A percentile compares a stretch with the other conserved stretches of the same genome.
These are phyloP conservation scores for Hipposideros armiger DNA, from an alignment of 2,113 vertebrate genomes.

Conservation along the genomic window DNA sequence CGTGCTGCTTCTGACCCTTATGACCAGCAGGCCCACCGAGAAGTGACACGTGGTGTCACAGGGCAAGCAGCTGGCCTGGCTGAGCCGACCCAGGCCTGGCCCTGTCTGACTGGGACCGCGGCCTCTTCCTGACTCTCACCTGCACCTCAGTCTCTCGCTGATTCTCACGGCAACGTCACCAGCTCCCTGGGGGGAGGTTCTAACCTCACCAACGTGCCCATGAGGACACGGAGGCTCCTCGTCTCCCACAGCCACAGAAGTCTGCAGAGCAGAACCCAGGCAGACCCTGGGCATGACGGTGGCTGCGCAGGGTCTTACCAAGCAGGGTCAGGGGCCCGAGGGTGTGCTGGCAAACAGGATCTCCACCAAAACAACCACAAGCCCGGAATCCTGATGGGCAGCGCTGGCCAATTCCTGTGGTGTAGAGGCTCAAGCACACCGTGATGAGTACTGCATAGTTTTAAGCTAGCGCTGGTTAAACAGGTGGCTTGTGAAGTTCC, in stretches of 20 bases:
- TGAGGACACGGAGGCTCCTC: background rate
- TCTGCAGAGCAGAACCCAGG: background rate
- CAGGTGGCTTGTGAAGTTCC: background rate
- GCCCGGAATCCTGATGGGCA: accelerated
- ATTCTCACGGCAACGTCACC: background rate
- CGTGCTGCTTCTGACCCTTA: background rate
- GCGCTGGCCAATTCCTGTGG: background rate
- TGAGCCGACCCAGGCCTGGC: background rate
- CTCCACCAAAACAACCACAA: background rate
- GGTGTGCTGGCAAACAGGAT: background rate
- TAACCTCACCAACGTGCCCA: accelerated
- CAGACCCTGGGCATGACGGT: accelerated
- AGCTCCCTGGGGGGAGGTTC: background rate
- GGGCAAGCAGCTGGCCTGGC: background rate
- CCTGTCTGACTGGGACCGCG: background rate
- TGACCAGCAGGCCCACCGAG: background rate
- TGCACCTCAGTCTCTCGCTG: background rate
- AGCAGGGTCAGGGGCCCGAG: background rate
- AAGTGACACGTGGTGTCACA: accelerated
- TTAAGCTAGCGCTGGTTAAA: background rate
- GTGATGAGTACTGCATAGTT: accelerated
- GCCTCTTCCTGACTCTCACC: background rate
- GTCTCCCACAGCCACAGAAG: background rate
- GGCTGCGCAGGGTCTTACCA: accelerated
- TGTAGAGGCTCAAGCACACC: background rate